Conservation (phyloP, 1,140 invertebrate species). For the Lordiphosa collinella region DNA sequence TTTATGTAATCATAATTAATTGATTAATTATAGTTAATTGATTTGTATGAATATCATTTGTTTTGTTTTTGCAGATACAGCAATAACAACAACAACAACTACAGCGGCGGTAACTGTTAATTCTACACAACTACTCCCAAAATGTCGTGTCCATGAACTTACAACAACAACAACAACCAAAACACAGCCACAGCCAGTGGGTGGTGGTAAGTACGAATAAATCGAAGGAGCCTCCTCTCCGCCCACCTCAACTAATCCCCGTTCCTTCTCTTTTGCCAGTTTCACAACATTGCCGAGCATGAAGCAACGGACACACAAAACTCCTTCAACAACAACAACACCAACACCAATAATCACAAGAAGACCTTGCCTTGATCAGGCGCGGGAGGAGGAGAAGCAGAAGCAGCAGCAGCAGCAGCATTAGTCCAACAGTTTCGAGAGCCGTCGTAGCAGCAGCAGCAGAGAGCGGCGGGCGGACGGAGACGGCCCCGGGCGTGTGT, state of each 20-base stretch:
- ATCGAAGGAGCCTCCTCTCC: neutral
- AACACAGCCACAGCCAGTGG: conserved; percentile 15
- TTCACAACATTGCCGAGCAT: conserved; percentile 42
- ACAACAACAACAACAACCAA: neutral
- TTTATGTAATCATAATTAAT: too few species aligned
- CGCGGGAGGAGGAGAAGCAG: conserved; percentile 11
- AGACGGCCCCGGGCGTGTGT: conserved; percentile 68
- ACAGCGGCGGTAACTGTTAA: neutral
- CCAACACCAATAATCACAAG: conserved; percentile 16
- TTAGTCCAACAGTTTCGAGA: neutral
- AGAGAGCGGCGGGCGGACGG: conserved; percentile 45
- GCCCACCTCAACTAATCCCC: neutral
- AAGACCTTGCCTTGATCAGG: conserved; percentile 8
- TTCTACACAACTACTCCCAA: neutral
- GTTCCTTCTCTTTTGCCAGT: neutral
- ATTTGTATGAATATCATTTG: neutral
- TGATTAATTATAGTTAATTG: too few species aligned
- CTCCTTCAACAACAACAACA: conserved; percentile 7
- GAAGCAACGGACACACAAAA: conserved; percentile 31
- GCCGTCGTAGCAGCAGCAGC: conserved; percentile 4
- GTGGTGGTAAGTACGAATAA: neutral
- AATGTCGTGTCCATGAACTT: conserved; percentile 10
- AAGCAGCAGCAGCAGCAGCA: neutral
- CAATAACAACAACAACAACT: neutral
- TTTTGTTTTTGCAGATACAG: neutral